These are phyloP conservation scores for Festucalex cinctus DNA, from an alignment of 2,113 vertebrate genomes.

Conservation along the genomic window DNA sequence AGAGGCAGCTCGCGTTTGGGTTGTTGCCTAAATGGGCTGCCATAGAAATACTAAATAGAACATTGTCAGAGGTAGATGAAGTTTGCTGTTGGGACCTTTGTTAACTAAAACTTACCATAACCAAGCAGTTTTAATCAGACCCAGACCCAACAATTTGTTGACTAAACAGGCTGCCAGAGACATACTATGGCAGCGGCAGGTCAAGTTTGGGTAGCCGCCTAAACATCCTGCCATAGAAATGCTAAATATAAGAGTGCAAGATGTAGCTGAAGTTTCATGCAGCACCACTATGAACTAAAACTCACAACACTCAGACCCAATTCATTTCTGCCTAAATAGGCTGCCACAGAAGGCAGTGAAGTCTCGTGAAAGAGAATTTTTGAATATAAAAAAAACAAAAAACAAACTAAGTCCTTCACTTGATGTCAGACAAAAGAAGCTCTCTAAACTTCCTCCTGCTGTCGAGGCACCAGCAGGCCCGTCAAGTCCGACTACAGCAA, in stretches of 20 bases:
- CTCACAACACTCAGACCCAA: not conserved
- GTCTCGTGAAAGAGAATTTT: not conserved
- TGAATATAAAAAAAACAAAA: not conserved
- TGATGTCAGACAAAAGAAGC: not conserved
- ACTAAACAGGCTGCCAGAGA: not conserved
- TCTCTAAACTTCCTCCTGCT: not conserved
- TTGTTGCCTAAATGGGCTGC: too few relatives aligned
- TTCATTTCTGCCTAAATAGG: not conserved
- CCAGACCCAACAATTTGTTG: too few relatives aligned
- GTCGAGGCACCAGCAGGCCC: not conserved
- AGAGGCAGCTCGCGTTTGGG: too few relatives aligned
- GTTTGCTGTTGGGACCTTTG: too few relatives aligned
- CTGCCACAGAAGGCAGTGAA: not conserved
- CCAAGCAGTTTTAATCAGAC: not conserved
- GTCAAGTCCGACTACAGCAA: constrained; percentile 36
- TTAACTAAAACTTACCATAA: not conserved
- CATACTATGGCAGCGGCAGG: not conserved
- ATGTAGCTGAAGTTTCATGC: not conserved
- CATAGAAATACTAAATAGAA: too few relatives aligned
- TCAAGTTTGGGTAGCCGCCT: not conserved
- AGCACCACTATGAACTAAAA: not conserved
- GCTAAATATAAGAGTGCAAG: not conserved
- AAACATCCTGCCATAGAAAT: not conserved
- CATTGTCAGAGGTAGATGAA: too few relatives aligned
- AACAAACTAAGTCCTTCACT: not conserved